Evolutionary conservation across 2,888 invertebrate genomes (phyloP), one percentile per base, ranked within the genome.

Genomic region (Drosophila bunnanda): DNA sequence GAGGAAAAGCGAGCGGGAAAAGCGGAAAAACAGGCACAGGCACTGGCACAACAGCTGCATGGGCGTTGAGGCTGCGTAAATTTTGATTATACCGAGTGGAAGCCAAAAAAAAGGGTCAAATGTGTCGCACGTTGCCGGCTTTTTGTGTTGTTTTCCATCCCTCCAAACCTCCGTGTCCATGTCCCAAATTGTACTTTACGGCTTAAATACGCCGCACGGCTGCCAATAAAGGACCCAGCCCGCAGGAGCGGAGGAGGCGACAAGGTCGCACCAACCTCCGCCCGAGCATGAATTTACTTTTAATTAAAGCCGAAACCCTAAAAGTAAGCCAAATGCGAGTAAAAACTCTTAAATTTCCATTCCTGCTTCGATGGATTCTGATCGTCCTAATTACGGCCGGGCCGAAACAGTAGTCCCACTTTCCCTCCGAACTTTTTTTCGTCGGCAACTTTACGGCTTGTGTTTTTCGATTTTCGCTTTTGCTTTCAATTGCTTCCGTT

Each of bases 141-240:
- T 48, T 34, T 43, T 28, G 56, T 41, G 32, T 34, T 36, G 56
- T 53, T 53, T 20, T 46, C 7, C 34, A 20, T 6, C 30, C n/a
- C 59, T 28, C 46, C n/a, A 28, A 30, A 15, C 54, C 32, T 53
- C 61, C 48, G 59, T 62, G 65, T 50, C n/a, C 55, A 62, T 46
- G 48, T 54, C 66, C 60, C 58, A 87, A 87, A 83, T 82, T 82
- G 88, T 79, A 82, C 76, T 82, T 84, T 84, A 84, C 82, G 85
- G 71, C 73, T 74, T 72, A 87, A 82, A 87, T 75, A 72, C 75
- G 80, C 71, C 56, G 56, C 50, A 66, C 61, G 85, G 59, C 79
- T 76, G 67, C 58, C 74, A 84, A 79, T 76, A 76, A 57, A 59
- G 75, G 52, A 25, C 67, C 22, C 4, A 30, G 28, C 28, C 17